Evolutionary conservation across 2,797 vertebrate genomes (phyloP).

Genomic region (Columba guinea): DNA sequence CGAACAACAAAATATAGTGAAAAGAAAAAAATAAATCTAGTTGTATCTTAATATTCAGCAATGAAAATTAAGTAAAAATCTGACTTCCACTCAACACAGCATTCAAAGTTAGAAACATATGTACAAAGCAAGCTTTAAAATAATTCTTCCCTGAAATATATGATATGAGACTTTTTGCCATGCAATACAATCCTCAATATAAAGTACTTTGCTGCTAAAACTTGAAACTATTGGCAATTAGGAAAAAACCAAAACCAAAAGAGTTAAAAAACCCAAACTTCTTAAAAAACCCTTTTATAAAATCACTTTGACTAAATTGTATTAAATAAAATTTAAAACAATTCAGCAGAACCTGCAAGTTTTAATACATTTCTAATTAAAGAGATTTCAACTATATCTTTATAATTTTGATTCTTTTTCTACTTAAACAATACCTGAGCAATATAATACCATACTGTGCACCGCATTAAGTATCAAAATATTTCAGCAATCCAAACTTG

Average conservation of each 20-base stretch:
- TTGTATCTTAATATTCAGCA: not conserved
- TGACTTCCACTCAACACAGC: rapidly evolving
- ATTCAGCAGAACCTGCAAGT: not conserved
- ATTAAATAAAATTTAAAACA: not conserved
- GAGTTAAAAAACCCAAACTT: not conserved
- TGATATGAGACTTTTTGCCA: not conserved
- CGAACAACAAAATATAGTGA: not conserved
- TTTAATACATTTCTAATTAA: not conserved
- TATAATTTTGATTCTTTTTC: not conserved
- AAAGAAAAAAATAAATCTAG: not conserved
- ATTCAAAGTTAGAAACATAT: not conserved
- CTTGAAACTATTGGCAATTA: not conserved
- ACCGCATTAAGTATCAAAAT: not conserved
- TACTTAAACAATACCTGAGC: not conserved
- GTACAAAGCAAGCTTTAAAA: not conserved
- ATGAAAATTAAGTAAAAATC: not conserved
- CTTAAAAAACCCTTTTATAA: not conserved
- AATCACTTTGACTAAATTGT: not conserved
- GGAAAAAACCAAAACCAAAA: too few relatives aligned
- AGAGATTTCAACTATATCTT: not conserved
- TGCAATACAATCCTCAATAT: not conserved
- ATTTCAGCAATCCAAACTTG: not conserved
- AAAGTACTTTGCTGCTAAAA: not conserved
- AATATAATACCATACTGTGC: not conserved
- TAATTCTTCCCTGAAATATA: not conserved